phyloP scores from a whole-genome alignment of 2,888 invertebrate species.

The Mactromeris polynyma region DNA sequence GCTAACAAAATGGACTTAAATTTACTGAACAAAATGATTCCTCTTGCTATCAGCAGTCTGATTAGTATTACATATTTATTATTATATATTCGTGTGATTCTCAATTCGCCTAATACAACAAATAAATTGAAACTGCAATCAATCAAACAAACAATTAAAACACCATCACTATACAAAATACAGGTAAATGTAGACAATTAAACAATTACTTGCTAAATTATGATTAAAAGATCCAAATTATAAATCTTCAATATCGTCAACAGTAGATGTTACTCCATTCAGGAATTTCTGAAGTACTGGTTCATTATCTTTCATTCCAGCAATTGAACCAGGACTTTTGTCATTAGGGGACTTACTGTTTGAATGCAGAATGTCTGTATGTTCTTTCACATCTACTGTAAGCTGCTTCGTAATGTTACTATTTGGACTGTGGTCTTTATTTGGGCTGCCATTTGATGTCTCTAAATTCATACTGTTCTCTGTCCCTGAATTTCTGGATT shows the following conservation, averaged over 20 bases:
- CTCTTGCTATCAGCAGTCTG: neutral
- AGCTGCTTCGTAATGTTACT: conserved; percentile 33
- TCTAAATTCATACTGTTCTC: conserved; percentile 42
- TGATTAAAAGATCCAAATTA: conserved; percentile 38
- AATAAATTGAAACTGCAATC: neutral
- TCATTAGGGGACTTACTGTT: conserved; percentile 37
- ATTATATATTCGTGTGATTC: neutral
- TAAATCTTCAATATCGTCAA: conserved; percentile 71
- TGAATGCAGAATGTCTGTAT: conserved; percentile 28
- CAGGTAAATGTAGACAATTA: conserved; percentile 33
- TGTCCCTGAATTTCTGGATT: conserved; percentile 38
- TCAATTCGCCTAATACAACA: conserved; percentile 1
- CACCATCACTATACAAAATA: conserved; percentile 19
- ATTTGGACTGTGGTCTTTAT: conserved; percentile 43
- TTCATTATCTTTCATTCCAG: conserved; percentile 57
- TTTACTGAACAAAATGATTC: neutral
- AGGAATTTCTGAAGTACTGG: conserved; percentile 66
- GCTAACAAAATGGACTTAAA: neutral
- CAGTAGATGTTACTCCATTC: conserved; percentile 69
- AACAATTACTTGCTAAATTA: conserved; percentile 44
- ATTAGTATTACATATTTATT: too few species aligned
- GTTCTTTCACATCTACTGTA: conserved; percentile 29
- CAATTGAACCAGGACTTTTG: conserved; percentile 45
- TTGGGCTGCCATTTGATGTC: conserved; percentile 26
- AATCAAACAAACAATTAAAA: neutral